Percentiles rank a stretch among this genome's conserved stretches.
Evolutionary conservation across 2,888 invertebrate genomes (phyloP).

Genomic region (Autographa pulchrina): DNA sequence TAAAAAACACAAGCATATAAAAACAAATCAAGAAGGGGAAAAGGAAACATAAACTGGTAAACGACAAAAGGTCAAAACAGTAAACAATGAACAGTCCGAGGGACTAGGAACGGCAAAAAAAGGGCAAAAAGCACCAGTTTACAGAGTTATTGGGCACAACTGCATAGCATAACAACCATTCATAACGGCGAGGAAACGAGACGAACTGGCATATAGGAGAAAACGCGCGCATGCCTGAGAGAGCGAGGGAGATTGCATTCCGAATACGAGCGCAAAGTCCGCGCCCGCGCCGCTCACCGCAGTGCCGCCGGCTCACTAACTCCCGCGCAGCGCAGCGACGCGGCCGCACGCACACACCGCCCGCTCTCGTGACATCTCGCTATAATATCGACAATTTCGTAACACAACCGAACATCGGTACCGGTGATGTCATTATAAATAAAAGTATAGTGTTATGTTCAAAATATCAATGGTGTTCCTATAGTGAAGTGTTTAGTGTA

Average conservation of each 20-base stretch:
- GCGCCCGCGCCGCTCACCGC: slow-evolving; percentile 64
- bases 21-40: slow-evolving; percentile 33
- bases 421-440: slow-evolving; percentile 72
- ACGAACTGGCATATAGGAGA: slow-evolving; percentile 73
- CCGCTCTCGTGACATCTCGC: slow-evolving; percentile 70
- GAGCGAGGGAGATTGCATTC: slow-evolving; percentile 88
- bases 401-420: slow-evolving; percentile 69
- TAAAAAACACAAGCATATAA: slow-evolving; percentile 15
- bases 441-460: slow-evolving; percentile 58
- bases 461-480: slow-evolving; percentile 67
- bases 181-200: slow-evolving; percentile 82
- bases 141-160: slow-evolving; percentile 74
- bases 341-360: slow-evolving; percentile 55
- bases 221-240: slow-evolving; percentile 79
- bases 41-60: slow-evolving; percentile 42
- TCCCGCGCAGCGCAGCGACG: slow-evolving; percentile 64
- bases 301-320: slow-evolving; percentile 60
- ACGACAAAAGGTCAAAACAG: slow-evolving; percentile 61
- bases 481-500: slow-evolving; percentile 70
- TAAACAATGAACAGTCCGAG: slow-evolving; percentile 66
- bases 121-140: slow-evolving; percentile 62
- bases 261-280: slow-evolving; percentile 70
- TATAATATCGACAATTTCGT: slow-evolving; percentile 71
- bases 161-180: slow-evolving; percentile 81
- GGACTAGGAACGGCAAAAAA: slow-evolving; percentile 67